Percentiles rank a stretch among this genome's conserved stretches.
Conservation (phyloP, 1,140 invertebrate species). For the Laupala kohalensis region DNA sequence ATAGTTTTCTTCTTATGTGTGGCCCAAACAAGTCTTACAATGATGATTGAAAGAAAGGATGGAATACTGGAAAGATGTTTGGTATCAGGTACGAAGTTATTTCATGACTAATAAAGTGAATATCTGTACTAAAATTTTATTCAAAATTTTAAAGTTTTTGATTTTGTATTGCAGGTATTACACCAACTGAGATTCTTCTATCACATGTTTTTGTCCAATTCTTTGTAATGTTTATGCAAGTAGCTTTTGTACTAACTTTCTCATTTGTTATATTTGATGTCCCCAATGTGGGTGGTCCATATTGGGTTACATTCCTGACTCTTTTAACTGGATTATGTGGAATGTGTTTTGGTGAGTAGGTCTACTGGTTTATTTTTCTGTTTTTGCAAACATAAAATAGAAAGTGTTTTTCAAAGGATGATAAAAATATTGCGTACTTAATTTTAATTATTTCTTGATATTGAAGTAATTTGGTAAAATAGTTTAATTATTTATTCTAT, state of each 20-base stretch:
- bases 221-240: conserved; percentile 73
- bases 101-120: neutral
- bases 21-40: conserved; percentile 77
- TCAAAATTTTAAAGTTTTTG: too few relatives aligned
- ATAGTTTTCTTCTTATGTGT: conserved; percentile 92
- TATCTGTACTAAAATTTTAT: too few relatives aligned
- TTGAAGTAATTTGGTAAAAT: too few relatives aligned
- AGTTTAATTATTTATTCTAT: too few relatives aligned
- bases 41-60: conserved; percentile 81
- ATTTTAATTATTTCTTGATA: too few relatives aligned
- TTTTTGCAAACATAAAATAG: too few relatives aligned
- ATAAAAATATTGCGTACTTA: too few relatives aligned
- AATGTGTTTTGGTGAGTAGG: conserved; percentile 36
- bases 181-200: conserved; percentile 56
- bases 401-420: too few relatives aligned
- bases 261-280: conserved; percentile 44
- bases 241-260: conserved; percentile 63
- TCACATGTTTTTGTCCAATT: conserved; percentile 80
- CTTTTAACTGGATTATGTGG: conserved; percentile 41
- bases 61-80: conserved; percentile 77
- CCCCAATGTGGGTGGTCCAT: conserved; percentile 31
- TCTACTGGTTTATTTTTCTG: too few relatives aligned
- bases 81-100: conserved; percentile 49
- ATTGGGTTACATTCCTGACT: conserved; percentile 34
- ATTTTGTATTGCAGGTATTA: conserved; percentile 29